Evolutionary conservation across 35 echinoderm and acorn worm species (phyloP).

Genomic region (Heliocidaris tuberculata): DNA sequence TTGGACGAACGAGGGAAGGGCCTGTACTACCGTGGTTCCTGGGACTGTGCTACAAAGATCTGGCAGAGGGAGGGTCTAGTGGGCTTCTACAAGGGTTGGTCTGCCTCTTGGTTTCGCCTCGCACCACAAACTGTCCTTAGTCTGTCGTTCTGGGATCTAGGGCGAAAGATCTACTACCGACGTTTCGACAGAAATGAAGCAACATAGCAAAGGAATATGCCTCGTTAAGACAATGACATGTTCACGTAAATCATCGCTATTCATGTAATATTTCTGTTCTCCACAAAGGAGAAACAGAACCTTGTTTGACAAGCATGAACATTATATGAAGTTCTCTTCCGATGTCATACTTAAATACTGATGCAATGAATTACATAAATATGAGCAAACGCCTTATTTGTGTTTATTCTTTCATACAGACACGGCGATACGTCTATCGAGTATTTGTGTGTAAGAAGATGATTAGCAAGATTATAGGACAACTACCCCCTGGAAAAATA

Average conservation of each 20-base stretch:
- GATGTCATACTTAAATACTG: too few species aligned
- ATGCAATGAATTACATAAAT: too few species aligned
- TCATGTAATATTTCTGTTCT: too few species aligned
- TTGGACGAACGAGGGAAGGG: slow-evolving; percentile 78
- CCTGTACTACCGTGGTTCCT: slow-evolving; percentile 75
- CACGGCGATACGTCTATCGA: too few species aligned
- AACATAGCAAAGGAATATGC: neutral
- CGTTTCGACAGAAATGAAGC: neutral
- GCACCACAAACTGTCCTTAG: slow-evolving; percentile 93
- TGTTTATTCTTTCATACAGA: too few species aligned
- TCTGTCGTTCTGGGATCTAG: slow-evolving; percentile 86
- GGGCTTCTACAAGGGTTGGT: slow-evolving; percentile 99
- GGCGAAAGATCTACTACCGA: neutral
- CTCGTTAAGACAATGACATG: neutral
- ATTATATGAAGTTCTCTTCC: too few species aligned
- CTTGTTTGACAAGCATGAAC: too few species aligned
- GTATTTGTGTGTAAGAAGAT: too few species aligned
- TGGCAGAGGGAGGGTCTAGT: slow-evolving; percentile 68
- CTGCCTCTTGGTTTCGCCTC: slow-evolving; percentile 91
- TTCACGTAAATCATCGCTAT: neutral
- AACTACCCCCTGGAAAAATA: too few species aligned
- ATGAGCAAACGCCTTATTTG: too few species aligned
- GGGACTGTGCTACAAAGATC: slow-evolving; percentile 88
- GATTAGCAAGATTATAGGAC: too few species aligned
- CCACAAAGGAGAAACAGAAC: too few species aligned